phyloP scores from a whole-genome alignment of 2,888 invertebrate genomes.

The Parascotia fuliginaria region DNA sequence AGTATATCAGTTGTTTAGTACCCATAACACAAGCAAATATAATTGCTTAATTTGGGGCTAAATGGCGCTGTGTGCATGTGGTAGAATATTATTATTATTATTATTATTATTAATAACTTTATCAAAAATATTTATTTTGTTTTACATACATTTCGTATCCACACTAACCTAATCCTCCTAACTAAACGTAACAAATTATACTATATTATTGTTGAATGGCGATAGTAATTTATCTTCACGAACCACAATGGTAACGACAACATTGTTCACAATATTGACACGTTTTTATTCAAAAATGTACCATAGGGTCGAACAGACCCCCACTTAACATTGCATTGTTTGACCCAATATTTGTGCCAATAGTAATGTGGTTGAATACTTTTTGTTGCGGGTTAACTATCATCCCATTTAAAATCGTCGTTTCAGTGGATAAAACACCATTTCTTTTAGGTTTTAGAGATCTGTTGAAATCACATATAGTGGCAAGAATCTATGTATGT shows the following conservation, averaged over 20 bases:
- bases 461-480: too few species aligned
- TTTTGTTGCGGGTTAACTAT: conserved; percentile 11
- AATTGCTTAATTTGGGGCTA: too few species aligned
- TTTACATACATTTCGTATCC: conserved; percentile 63
- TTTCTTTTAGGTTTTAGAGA: too few species aligned
- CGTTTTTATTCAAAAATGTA: conserved; percentile 71
- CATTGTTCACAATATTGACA: conserved; percentile 84
- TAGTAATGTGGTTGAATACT: conserved; percentile 8
- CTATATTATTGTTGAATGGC: conserved; percentile 67
- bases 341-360: conserved; percentile 50
- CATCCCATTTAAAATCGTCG: too few species aligned
- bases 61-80: too few species aligned
- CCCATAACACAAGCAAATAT: too few species aligned
- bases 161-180: conserved; percentile 43
- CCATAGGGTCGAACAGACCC: conserved; percentile 69
- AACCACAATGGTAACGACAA: conserved; percentile 79
- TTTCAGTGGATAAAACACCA: too few species aligned
- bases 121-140: background rate
- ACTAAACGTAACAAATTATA: conserved; percentile 78
- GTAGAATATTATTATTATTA: too few species aligned
- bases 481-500: too few species aligned
- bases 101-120: too few species aligned
- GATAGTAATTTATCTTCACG: conserved; percentile 78
- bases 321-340: conserved; percentile 74
- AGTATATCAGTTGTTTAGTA: too few species aligned